Base-by-base conservation (phyloP, 2,797 vertebrate species). In the Rhabdomys pumilio region DNA sequence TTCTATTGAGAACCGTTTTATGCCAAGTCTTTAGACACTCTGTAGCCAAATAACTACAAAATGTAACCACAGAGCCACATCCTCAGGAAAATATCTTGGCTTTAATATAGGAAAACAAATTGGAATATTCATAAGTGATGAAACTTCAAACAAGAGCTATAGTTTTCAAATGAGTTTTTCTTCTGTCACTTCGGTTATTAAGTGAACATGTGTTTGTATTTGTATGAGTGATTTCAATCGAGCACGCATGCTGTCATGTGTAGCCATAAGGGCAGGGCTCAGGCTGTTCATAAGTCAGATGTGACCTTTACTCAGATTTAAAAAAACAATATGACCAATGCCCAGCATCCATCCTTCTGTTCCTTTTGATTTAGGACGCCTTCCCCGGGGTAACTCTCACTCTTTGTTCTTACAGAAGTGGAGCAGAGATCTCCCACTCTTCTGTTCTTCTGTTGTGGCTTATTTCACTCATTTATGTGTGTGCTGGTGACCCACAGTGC, bases 51-150 rank as follows among this genome's bases (percentile, higher is more conserved):
- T 89, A 77, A 89, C 55, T 92, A 69, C 3, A 92, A 92, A 75
- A 94, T 81, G 7, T 57, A 95, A 14, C 38, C 44, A 91, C 34
- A 87, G 22, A 83, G 38, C 84, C 44, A 77, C 31, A 24, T 11
- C 76, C 12, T 72, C 63, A 75, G 83, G n/a, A 91, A 95, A 91
- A 67, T 47, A 91, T 20, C 34, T 44, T 91, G 14, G 50, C n/a
- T 65, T 67, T 77, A 84, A 77, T 89, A 55, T 61, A 57, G 63
- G 85, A 72, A 90, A 94, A 81, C 13, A 87, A 69, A 95, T 67
- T 55, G 72, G 53, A 73, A 87, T 89, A 88, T 59, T 82, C 47
- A 85, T 24, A 88, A 77, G 73, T 87, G 76, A 89, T 94, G 94
- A 85, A 94, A 82, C 9, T 31, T 94, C 67, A 93, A 92, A 67